phyloP scores from a whole-genome alignment of 2,888 invertebrate genomes.

The Caenorhabditis afra region DNA sequence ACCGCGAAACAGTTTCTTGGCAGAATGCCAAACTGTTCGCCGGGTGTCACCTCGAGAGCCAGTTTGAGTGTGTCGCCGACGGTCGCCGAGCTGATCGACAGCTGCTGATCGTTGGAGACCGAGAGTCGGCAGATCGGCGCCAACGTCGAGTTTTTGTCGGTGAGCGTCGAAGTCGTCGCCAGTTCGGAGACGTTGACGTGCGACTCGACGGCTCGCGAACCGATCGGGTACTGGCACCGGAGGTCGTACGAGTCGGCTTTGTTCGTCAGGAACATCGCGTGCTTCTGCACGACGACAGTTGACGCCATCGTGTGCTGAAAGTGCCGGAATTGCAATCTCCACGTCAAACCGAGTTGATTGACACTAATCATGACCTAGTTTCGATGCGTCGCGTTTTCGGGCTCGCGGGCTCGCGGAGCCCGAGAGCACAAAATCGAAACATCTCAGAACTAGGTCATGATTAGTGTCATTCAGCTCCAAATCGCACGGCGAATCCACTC shows the following conservation, averaged over 20 bases:
- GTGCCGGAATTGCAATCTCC: not conserved
- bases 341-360: too few species aligned
- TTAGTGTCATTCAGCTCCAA: too few species aligned
- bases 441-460: too few species aligned
- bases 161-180: conserved; percentile 70
- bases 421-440: too few species aligned
- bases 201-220: conserved; percentile 58
- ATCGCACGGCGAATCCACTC: conserved; percentile 8
- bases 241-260: conserved; percentile 96
- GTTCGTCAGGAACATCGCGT: conserved; percentile 94
- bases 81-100: conserved; percentile 67
- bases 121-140: conserved; percentile 68
- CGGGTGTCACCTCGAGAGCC: conserved; percentile 68
- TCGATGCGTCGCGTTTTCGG: too few species aligned
- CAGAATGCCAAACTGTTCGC: conserved; percentile 73
- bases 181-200: conserved; percentile 83
- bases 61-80: conserved; percentile 68
- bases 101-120: conserved; percentile 72
- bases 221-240: conserved; percentile 60
- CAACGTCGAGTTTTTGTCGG: conserved; percentile 54
- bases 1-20: conserved; percentile 80
- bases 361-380: too few species aligned
- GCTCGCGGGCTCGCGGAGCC: too few species aligned
- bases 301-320: conserved; percentile 78
- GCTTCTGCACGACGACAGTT: conserved; percentile 94